Base-by-base conservation (phyloP, 1,140 invertebrate species). In the Monochamus saltuarius region DNA sequence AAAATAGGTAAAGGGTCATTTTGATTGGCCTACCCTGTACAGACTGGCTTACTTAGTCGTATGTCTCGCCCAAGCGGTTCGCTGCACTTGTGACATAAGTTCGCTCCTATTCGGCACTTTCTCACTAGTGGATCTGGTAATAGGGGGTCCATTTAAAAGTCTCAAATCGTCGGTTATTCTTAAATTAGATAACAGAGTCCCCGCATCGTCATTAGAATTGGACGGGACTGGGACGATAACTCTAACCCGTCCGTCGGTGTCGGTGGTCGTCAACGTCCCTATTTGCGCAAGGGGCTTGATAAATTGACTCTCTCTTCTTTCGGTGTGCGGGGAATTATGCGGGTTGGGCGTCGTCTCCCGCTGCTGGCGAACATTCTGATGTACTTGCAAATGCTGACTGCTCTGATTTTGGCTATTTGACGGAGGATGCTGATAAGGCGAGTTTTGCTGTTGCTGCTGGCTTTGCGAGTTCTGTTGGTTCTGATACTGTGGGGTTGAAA, bases 101-200 rank as follows among this genome's bases (percentile, higher is more conserved):
- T 92, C 89, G 72, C 86, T 92, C 38, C 89, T 82, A 66, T 90
- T 88, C 1, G 90, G 89, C 43, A 92, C 85, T 75, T 90, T 88
- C 61, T 92, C 90, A 77, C 89, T 92, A 2, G 91, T 92, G 6
- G 88, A 88, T 42, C 91, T 81, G 0, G 88, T 90, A 47, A 92
- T 91, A 11, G 87, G 82, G 1, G 81, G 80, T 0, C 66, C 73
- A 43, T 66, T 71, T 13, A 66, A 47, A 13, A 63, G 61, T 69
- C 22, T 77, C 47, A 67, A 36, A 9, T 72, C 65, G 8, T 77
- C 77, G 11, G 76, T 78, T 10, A 83, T 75, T 56, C 78, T 78
- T 11, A 83, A 72, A 11, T 79, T 75, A 1, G 73, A 64, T 3
- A 77, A 67, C 7, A 69, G 14, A 39, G 67, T 64, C 36, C 66